Percentiles rank a stretch among this genome's conserved stretches.
phyloP scores from a whole-genome alignment of 2,797 vertebrate genomes.

The Phyllotis vaccarum region DNA sequence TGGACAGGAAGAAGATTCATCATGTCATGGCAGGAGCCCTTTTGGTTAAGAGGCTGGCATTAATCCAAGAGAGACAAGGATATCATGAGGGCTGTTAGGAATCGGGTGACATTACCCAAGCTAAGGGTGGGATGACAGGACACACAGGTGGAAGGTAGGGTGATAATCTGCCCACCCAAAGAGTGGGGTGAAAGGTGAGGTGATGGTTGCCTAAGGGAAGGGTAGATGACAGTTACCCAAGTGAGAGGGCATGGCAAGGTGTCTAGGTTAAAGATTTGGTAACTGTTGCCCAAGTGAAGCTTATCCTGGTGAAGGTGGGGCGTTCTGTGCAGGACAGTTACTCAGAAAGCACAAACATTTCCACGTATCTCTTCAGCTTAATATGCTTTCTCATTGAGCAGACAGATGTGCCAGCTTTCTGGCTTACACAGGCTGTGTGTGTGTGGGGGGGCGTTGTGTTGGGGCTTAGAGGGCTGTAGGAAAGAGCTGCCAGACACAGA shows the following conservation, averaged over 20 bases:
- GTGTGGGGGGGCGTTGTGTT: background rate
- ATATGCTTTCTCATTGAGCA: background rate
- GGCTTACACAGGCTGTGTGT: background rate
- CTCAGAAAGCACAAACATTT: background rate
- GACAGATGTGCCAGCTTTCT: background rate
- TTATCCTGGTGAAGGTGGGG: background rate
- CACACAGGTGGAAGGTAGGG: background rate
- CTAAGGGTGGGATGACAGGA: background rate
- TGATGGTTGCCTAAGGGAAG: background rate
- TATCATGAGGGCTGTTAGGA: background rate
- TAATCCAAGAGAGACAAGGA: background rate
- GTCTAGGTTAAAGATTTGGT: background rate
- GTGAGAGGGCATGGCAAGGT: background rate
- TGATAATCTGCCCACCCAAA: background rate
- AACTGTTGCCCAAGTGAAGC: background rate
- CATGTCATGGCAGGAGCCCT: background rate
- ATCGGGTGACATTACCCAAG: background rate
- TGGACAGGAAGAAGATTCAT: background rate
- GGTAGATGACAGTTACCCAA: background rate
- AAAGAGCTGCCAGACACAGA: constrained; percentile 1
- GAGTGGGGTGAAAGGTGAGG: background rate
- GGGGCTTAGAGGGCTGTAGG: background rate
- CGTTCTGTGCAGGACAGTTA: rapidly evolving
- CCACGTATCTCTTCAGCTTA: background rate
- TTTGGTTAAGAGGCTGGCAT: background rate